Percentiles rank a stretch among this genome's conserved stretches.
Evolutionary conservation across 2,113 vertebrate species (phyloP).

Genomic region (Carassius gibelio): DNA sequence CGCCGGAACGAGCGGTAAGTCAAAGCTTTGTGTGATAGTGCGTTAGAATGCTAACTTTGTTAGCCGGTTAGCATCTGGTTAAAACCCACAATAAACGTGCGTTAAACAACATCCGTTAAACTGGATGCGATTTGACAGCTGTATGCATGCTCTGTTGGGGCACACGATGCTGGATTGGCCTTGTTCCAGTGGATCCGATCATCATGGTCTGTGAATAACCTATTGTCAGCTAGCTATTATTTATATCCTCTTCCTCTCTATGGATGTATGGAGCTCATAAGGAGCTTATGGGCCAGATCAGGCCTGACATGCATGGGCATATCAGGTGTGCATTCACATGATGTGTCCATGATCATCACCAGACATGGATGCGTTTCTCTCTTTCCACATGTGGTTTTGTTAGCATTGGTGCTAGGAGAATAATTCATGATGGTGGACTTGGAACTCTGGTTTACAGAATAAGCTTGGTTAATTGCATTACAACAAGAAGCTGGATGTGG

Average conservation of each 20-base stretch:
- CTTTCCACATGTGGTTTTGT: conserved; percentile 3
- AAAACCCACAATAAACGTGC: conserved; percentile 19
- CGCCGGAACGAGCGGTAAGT: conserved; percentile 56
- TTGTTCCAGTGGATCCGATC: not conserved
- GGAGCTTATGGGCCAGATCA: conserved; percentile 24
- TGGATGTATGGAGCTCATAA: conserved; percentile 27
- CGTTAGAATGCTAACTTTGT: conserved; percentile 9
- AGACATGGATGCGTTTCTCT: not conserved
- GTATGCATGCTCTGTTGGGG: not conserved
- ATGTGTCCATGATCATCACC: not conserved
- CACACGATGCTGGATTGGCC: not conserved
- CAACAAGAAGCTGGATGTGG: not conserved
- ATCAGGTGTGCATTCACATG: not conserved
- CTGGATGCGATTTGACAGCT: not conserved
- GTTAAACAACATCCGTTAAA: conserved; percentile 18
- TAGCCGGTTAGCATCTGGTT: conserved; percentile 40
- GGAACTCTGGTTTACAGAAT: not conserved
- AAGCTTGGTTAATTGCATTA: not conserved
- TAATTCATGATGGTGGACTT: conserved; percentile 7
- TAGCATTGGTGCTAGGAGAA: not conserved
- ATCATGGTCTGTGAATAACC: not conserved
- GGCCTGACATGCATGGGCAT: conserved; percentile 23
- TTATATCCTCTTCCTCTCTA: conserved; percentile 26
- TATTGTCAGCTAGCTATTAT: conserved; percentile 17
- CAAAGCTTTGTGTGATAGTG: conserved; percentile 9